Evolutionary conservation across 2,888 invertebrate species (phyloP), one percentile per base, ranked within the genome.

Genomic region (Parnassius mnemosyne): DNA sequence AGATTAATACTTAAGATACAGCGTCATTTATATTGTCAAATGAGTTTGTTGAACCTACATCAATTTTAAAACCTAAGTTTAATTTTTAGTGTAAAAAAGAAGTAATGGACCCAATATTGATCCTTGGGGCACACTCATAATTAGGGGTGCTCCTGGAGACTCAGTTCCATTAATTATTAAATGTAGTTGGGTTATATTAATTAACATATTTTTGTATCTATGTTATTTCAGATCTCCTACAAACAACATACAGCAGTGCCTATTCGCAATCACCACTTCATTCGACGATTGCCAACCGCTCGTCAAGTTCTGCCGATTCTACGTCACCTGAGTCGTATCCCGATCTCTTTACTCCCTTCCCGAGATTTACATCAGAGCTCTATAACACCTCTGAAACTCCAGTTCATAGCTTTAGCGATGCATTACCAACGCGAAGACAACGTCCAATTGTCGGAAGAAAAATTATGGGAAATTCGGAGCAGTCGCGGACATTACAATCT

Each of bases 251-350:
- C 34, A 65, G 41, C 25, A 53, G 49, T 10, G 49, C 20, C n/a
- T 57, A 57, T 10, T 62, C 44, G 10, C 68, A 68, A 51, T 79
- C 83, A 9, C 78, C 78, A 3, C 75, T 76, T 41, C 79, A 76
- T 25, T 73, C 79, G 0, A 68, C 73, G 16, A 67, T 67, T 20
- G 71, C 75, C 1, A 80, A 78, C 42, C 79, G 74, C 12, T 89
- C 87, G 0, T 88, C 88, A 10, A 89, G 88, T 61, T 89, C 89
- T 0, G 74, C 87, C 0, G 89, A 90, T 53, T 87, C 87, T 0
- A 79, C 77, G 2, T 88, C 89, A n/a, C 87, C 89, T 0, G 89
- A 87, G n/a, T 77, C 80, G 0, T 87, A 80, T 57, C 79, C 79
- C 0, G 84, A 84, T 46, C 64, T 79, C 44, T 69, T 67, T 3